phyloP scores from a whole-genome alignment of 2,888 invertebrate species.

The Heliconius hortense region DNA sequence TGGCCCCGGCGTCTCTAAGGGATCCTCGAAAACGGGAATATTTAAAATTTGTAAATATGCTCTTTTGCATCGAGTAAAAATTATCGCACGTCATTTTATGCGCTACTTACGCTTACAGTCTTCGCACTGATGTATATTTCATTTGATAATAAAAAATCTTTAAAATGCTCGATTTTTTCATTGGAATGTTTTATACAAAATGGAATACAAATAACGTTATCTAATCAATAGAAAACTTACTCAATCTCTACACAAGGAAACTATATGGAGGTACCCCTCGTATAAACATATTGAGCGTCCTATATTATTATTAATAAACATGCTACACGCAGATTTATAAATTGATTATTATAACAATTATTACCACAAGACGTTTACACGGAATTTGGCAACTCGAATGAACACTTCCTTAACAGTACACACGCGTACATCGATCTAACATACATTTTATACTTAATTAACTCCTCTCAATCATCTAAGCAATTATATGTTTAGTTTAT shows the following conservation, averaged over 20 bases:
- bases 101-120: conserved; percentile 72
- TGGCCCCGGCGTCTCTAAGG: conserved; percentile 77
- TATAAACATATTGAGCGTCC: conserved; percentile 79
- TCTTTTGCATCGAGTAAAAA: conserved; percentile 57
- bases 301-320: conserved; percentile 71
- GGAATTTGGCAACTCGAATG: conserved; percentile 79
- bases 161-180: conserved; percentile 53
- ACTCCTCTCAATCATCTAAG: conserved; percentile 22
- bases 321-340: conserved; percentile 64
- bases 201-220: conserved; percentile 56
- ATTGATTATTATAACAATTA: conserved; percentile 62
- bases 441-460: conserved; percentile 33
- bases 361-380: conserved; percentile 67
- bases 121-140: conserved; percentile 65
- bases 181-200: conserved; percentile 68
- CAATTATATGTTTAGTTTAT: conserved; percentile 22
- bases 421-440: conserved; percentile 44
- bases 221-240: conserved; percentile 59
- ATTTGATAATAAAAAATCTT: conserved; percentile 56
- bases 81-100: conserved; percentile 57
- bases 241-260: conserved; percentile 60
- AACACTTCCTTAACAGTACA: conserved; percentile 64
- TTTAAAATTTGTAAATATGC: conserved; percentile 66
- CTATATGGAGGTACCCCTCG: conserved; percentile 66
- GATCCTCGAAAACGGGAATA: conserved; percentile 72